phyloP scores from a whole-genome alignment of 1,140 invertebrate genomes.

The Piezodorus guildinii region DNA sequence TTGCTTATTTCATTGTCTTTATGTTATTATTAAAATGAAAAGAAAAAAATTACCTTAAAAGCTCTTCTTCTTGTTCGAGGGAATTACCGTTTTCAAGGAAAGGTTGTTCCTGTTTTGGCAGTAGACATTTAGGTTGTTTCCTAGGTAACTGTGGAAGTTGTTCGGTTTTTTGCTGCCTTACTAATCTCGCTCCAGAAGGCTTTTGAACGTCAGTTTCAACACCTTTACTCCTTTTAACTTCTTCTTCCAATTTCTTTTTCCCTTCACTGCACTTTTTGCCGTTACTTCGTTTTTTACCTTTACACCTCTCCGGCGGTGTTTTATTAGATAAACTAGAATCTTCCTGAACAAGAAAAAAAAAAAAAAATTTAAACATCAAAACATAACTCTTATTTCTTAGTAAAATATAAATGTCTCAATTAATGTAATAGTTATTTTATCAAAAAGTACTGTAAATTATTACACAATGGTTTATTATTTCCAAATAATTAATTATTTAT shows the following conservation, averaged over 20 bases:
- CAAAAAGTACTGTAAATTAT: too few species aligned
- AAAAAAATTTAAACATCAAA: too few species aligned
- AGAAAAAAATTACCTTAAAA: conserved; percentile 47
- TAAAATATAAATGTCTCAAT: not conserved
- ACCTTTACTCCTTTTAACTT: conserved; percentile 2
- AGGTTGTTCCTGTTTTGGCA: conserved; percentile 42
- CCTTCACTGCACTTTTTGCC: not conserved
- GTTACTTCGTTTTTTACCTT: conserved; percentile 18
- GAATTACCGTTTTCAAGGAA: conserved; percentile 61
- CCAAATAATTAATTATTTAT: too few species aligned
- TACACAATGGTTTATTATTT: too few species aligned
- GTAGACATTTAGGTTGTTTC: conserved; percentile 18
- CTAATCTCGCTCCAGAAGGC: conserved; percentile 10
- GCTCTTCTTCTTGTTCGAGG: conserved; percentile 65
- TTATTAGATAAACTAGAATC: conserved; percentile 18
- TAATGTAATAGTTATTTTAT: not conserved
- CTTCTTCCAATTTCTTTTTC: not conserved
- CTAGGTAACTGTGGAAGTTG: not conserved
- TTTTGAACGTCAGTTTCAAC: not conserved
- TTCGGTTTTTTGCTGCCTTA: conserved; percentile 3
- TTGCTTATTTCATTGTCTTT: too few species aligned
- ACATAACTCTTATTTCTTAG: not conserved
- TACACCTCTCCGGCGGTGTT: conserved; percentile 19
- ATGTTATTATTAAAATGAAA: not conserved
- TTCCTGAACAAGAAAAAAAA: conserved; percentile 13